A percentile compares a stretch with the other conserved stretches of the same genome.
Conservation (phyloP, 2,888 invertebrate genomes). For the Lypha dubia region DNA sequence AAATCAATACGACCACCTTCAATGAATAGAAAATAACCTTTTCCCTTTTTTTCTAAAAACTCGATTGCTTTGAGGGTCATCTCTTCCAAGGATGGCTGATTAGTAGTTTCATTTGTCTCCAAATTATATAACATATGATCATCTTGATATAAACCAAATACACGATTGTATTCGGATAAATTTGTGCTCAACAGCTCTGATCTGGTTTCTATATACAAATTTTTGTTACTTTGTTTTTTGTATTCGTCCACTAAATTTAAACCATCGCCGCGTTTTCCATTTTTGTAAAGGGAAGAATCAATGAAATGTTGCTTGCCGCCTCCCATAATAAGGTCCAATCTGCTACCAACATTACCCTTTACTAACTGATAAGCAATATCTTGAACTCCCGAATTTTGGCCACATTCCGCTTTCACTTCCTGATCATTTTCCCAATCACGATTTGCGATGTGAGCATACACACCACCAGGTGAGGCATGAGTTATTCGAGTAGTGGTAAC, state of each 20-base stretch:
- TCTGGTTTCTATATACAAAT: slow-evolving; percentile 84
- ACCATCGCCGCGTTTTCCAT: slow-evolving; percentile 86
- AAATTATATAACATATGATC: slow-evolving; percentile 89
- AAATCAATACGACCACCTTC: slow-evolving; percentile 85
- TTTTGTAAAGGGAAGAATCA: slow-evolving; percentile 84
- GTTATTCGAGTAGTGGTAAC: slow-evolving; percentile 92
- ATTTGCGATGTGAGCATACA: slow-evolving; percentile 84
- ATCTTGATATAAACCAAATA: slow-evolving; percentile 87
- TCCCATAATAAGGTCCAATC: slow-evolving; percentile 90
- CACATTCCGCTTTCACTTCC: slow-evolving; percentile 83
- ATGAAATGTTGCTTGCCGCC: slow-evolving; percentile 89
- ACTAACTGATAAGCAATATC: slow-evolving; percentile 90
- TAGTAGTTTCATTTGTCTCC: slow-evolving; percentile 84
- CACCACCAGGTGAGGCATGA: slow-evolving; percentile 90
- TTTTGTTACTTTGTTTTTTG: slow-evolving; percentile 84
- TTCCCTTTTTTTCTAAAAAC: slow-evolving; percentile 86
- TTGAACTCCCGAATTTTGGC: slow-evolving; percentile 84
- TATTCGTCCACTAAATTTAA: slow-evolving; percentile 88
- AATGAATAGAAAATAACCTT: slow-evolving; percentile 91
- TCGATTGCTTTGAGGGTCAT: slow-evolving; percentile 92
- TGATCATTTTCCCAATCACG: slow-evolving; percentile 89
- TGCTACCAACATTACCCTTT: slow-evolving; percentile 86
- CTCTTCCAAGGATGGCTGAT: slow-evolving; percentile 88
- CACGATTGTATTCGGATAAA: slow-evolving; percentile 84
- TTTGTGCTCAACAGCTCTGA: slow-evolving; percentile 83